Conservation (phyloP, 2,888 invertebrate genomes). For the Steinernema scapterisci region DNA sequence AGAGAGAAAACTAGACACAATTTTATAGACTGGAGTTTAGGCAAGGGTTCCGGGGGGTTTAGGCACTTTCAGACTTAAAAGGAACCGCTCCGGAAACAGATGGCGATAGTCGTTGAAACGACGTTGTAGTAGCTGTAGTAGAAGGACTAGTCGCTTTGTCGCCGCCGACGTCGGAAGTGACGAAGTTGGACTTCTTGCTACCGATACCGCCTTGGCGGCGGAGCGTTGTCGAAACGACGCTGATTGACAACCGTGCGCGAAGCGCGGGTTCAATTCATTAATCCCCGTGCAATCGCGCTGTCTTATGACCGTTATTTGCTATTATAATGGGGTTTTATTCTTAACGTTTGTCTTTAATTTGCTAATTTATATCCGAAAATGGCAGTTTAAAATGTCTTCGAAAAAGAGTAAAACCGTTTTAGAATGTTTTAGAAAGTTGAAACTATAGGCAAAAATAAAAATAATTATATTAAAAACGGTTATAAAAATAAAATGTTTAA, state of each 20-base stretch:
- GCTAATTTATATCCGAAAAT: not conserved
- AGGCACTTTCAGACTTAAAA: too few species aligned
- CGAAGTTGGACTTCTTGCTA: not conserved
- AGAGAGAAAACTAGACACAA: too few species aligned
- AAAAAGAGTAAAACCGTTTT: not conserved
- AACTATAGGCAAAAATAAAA: too few species aligned
- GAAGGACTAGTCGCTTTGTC: not conserved
- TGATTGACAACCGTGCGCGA: not conserved
- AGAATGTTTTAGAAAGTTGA: too few species aligned
- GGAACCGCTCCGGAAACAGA: not conserved
- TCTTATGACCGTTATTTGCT: not conserved
- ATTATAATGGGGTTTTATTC: too few species aligned
- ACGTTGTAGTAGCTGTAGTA: not conserved
- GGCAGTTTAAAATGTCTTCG: not conserved
- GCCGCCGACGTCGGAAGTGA: conserved; percentile 17
- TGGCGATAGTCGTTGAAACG: not conserved
- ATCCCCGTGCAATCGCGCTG: not conserved
- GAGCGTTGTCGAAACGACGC: not conserved
- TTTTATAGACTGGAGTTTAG: too few species aligned
- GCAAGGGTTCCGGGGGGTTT: too few species aligned
- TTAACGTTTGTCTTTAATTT: not conserved
- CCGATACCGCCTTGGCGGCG: not conserved
- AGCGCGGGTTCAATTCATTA: conserved; percentile 22
- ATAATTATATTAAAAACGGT: too few species aligned
- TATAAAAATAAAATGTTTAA: too few species aligned